Evolutionary conservation across 2,888 invertebrate genomes (phyloP).

Genomic region (Esperia sulphurella): DNA sequence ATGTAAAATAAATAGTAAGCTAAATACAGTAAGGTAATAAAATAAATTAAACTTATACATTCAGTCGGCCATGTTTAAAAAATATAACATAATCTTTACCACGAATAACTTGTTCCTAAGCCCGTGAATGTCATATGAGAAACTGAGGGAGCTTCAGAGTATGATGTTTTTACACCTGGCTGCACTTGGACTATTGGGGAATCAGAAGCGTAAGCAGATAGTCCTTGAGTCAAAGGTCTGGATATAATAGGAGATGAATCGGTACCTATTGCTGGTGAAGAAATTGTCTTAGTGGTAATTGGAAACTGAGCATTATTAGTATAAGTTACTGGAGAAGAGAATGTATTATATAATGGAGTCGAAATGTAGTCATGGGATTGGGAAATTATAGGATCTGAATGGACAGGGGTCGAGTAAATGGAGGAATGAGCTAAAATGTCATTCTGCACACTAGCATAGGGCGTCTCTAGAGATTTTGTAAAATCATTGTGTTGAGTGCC

Average conservation of each 20-base stretch:
- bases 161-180: conserved; percentile 18
- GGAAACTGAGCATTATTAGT: conserved; percentile 16
- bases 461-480: conserved; percentile 23
- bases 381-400: conserved; percentile 12
- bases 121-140: conserved; percentile 42
- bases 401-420: conserved; percentile 18
- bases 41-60: conserved; percentile 30
- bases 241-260: conserved; percentile 18
- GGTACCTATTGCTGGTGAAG: conserved; percentile 16
- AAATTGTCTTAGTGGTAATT: conserved; percentile 17
- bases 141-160: conserved; percentile 34
- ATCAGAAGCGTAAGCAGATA: conserved; percentile 25
- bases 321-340: conserved; percentile 20
- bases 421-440: conserved; percentile 18
- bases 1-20: neutral
- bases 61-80: conserved; percentile 37
- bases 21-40: neutral
- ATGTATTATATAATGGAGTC: conserved; percentile 17
- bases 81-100: conserved; percentile 29
- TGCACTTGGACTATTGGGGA: conserved; percentile 14
- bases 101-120: conserved; percentile 37
- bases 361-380: conserved; percentile 9
- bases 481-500: conserved; percentile 21
- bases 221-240: conserved; percentile 16
- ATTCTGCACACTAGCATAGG: conserved; percentile 23